Conservation (phyloP, 2,888 invertebrate species). For the Andrena flavipes region DNA sequence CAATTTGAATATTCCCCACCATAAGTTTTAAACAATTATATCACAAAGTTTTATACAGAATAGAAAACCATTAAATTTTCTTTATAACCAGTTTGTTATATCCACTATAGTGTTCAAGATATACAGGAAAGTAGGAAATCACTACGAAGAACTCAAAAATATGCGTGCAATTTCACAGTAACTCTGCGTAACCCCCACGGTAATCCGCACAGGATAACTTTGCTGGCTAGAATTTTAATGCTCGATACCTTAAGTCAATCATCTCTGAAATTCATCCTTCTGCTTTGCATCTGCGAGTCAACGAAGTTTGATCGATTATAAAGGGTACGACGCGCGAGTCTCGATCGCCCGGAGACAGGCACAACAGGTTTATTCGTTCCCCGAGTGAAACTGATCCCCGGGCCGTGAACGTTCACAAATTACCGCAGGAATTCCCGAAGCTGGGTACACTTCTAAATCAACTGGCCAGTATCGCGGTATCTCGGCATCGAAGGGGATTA, state of each 20-base stretch:
- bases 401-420: conserved; percentile 36
- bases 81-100: no score
- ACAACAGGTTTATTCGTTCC: conserved; percentile 33
- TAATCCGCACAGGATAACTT: no score
- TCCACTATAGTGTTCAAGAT: no score
- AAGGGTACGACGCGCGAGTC: background rate
- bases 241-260: background rate
- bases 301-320: conserved; percentile 8
- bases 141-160: no score
- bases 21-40: no score
- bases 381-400: conserved; percentile 25
- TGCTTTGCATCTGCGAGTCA: background rate
- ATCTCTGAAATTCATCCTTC: background rate
- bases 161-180: no score
- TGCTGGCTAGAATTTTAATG: no score
- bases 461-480: conserved; percentile 8
- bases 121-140: no score
- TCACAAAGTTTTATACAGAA: no score
- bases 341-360: conserved; percentile 4
- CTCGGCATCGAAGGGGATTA: conserved; percentile 21
- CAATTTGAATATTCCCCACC: no score
- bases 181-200: no score
- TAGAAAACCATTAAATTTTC: no score
- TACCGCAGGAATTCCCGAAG: conserved; percentile 24
- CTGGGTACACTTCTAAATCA: conserved; percentile 41